Evolutionary conservation across 1,140 invertebrate genomes (phyloP).

Genomic region (Musca domestica): DNA sequence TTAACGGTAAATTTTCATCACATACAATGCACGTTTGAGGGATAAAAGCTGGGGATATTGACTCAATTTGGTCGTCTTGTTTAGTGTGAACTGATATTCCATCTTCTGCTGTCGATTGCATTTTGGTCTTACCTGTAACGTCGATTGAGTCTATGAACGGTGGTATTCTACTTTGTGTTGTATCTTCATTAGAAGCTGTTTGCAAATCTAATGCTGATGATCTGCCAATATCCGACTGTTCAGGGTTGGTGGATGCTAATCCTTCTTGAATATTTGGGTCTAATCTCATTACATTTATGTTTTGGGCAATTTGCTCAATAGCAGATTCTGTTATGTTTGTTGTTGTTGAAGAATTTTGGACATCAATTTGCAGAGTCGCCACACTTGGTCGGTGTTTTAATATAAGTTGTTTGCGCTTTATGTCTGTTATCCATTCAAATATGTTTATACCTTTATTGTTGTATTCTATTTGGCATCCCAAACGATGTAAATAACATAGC

Average conservation of each 20-base stretch:
- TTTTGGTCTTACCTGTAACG: too few relatives aligned
- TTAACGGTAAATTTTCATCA: slow-evolving; percentile 67
- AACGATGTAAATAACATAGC: slow-evolving; percentile 68
- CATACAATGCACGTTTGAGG: slow-evolving; percentile 72
- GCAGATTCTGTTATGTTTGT: background rate
- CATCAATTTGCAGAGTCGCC: background rate
- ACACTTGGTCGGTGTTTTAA: slow-evolving; percentile 35
- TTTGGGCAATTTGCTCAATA: background rate
- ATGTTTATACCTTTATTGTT: slow-evolving; percentile 60
- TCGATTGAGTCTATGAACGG: background rate
- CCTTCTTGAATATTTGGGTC: slow-evolving; percentile 6
- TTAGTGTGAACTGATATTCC: too few relatives aligned
- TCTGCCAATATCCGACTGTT: background rate
- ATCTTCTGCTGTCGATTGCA: too few relatives aligned
- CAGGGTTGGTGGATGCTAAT: too few relatives aligned
- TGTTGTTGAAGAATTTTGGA: background rate
- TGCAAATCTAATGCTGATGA: background rate
- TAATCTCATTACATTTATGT: slow-evolving; percentile 23
- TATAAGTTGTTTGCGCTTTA: slow-evolving; percentile 44
- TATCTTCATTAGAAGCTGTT: too few relatives aligned
- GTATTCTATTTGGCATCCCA: slow-evolving; percentile 64
- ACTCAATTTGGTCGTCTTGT: too few relatives aligned
- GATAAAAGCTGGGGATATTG: background rate
- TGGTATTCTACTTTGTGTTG: background rate
- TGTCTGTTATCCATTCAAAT: slow-evolving; percentile 52